These are phyloP conservation scores for Neodiprion lecontei DNA, from an alignment of 1,140 invertebrate genomes.

Conservation along the genomic window DNA sequence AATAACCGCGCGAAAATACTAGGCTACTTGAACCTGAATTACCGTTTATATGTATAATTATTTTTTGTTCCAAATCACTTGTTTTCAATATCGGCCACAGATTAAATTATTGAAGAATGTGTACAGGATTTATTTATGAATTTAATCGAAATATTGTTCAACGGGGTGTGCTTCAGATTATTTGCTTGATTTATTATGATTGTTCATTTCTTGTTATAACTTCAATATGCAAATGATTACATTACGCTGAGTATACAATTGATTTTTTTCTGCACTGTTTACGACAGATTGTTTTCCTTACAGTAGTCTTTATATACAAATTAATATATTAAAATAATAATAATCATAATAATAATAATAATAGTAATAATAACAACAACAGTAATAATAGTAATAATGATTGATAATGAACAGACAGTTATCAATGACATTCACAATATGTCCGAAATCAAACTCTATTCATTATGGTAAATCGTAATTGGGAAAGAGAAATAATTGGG, in stretches of 20 bases:
- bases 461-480: no score
- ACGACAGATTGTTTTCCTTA: not conserved
- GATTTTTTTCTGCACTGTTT: not conserved
- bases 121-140: no score
- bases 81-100: no score
- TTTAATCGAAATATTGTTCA: no score
- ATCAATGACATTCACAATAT: not conserved
- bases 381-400: not conserved
- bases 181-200: not conserved
- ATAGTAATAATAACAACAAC: not conserved
- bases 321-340: not conserved
- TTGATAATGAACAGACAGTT: not conserved
- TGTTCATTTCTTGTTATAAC: conserved; percentile 3
- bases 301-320: not conserved
- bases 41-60: no score
- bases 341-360: not conserved
- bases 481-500: no score
- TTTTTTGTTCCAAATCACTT: no score
- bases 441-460: no score
- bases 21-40: not conserved
- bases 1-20: not conserved
- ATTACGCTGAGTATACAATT: not conserved
- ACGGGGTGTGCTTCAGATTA: not conserved
- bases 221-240: conserved; percentile 1
- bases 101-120: no score